phyloP scores from a whole-genome alignment of 2,113 vertebrate genomes.

The Megaceryle maxima region DNA sequence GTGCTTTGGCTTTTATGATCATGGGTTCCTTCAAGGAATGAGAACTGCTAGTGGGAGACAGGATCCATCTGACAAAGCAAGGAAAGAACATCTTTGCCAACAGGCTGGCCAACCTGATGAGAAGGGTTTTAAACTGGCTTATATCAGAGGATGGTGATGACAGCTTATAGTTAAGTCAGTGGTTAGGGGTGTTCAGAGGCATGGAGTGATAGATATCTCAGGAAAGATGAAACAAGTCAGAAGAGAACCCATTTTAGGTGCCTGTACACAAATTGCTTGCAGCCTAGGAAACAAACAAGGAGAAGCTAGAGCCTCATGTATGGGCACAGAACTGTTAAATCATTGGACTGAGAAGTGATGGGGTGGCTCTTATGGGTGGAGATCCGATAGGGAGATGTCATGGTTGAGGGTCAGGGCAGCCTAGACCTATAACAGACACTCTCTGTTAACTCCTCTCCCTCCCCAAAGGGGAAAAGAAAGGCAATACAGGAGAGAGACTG shows the following conservation, averaged over 20 bases:
- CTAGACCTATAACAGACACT: too few species aligned
- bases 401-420: too few species aligned
- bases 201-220: background rate
- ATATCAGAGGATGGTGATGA: background rate
- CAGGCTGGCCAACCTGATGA: background rate
- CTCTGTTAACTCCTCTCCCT: too few species aligned
- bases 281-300: background rate
- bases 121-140: background rate
- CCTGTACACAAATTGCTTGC: background rate
- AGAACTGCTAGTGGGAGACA: background rate
- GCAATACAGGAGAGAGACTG: too few species aligned
- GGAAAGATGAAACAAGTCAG: background rate
- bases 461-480: too few species aligned
- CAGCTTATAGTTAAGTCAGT: background rate
- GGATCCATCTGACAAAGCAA: background rate
- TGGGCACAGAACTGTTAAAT: background rate
- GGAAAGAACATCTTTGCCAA: background rate
- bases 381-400: background rate
- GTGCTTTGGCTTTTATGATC: background rate
- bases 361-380: background rate
- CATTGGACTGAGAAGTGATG: background rate
- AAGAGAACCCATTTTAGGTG: background rate
- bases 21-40: background rate
- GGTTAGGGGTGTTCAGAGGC: background rate
- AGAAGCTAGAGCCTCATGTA: background rate